Percentiles rank a stretch among this genome's conserved stretches.
Conservation (phyloP, 2,797 vertebrate genomes). For the Echeneis naucrates region DNA sequence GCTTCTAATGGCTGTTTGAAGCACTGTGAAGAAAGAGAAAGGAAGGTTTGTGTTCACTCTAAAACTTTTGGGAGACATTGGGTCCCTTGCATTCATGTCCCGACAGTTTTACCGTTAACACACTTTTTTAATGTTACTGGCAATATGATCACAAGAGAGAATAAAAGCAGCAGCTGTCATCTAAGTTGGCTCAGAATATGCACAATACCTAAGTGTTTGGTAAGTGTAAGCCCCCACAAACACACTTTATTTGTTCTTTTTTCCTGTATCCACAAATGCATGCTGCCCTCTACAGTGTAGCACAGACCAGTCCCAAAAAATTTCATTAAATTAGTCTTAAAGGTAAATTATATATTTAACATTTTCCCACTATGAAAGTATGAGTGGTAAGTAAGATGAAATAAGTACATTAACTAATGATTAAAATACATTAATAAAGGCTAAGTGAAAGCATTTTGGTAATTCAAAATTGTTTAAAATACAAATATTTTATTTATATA, state of each 20-base stretch:
- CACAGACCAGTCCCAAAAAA: conserved; percentile 34
- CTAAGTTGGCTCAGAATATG: conserved; percentile 99
- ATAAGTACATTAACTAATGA: too few species aligned
- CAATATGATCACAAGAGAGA: conserved; percentile 92
- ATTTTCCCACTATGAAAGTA: conserved; percentile 2
- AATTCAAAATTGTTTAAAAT: too few species aligned
- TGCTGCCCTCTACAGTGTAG: conserved; percentile 43
- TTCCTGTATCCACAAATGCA: conserved; percentile 55
- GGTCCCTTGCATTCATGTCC: conserved; percentile 48
- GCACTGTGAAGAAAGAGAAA: conserved; percentile 84
- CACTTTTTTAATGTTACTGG: conserved; percentile 93
- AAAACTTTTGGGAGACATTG: conserved; percentile 75
- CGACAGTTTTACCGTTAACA: conserved; percentile 82
- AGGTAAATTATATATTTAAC: neutral
- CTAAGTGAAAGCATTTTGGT: too few species aligned
- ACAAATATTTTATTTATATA: too few species aligned
- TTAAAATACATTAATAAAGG: too few species aligned
- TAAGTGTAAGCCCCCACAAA: conserved; percentile 93
- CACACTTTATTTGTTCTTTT: conserved; percentile 67
- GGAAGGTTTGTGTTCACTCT: conserved; percentile 77
- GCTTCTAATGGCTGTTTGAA: conserved; percentile 84
- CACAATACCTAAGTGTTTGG: conserved; percentile 90
- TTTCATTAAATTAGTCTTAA: conserved; percentile 44
- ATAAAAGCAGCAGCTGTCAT: conserved; percentile 98
- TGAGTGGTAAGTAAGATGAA: neutral